phyloP scores from a whole-genome alignment of 2,888 invertebrate species.

The Pyrrhosoma nymphula region DNA sequence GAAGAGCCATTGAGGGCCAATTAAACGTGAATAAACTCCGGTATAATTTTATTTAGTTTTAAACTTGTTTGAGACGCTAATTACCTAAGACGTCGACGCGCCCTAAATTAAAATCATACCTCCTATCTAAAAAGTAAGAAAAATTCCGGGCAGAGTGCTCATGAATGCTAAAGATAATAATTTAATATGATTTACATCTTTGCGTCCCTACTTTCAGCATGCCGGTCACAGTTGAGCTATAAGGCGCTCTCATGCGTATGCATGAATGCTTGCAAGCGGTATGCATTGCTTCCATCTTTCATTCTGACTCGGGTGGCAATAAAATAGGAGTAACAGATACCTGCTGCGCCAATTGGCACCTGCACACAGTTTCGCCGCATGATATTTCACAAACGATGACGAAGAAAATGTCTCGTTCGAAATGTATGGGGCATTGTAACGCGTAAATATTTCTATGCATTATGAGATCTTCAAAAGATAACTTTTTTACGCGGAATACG shows the following conservation, averaged over 20 bases:
- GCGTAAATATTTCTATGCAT: neutral
- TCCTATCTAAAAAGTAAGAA: too few relatives aligned
- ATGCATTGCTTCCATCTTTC: neutral
- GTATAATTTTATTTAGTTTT: too few relatives aligned
- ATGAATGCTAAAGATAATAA: too few relatives aligned
- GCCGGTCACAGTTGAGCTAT: neutral
- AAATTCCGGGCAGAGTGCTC: too few relatives aligned
- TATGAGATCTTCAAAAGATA: neutral
- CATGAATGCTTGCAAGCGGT: neutral
- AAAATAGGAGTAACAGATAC: neutral
- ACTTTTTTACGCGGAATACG: neutral
- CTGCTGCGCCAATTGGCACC: conserved; percentile 7
- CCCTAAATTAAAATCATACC: too few relatives aligned
- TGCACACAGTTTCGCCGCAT: neutral
- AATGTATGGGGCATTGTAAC: neutral
- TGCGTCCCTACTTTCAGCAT: neutral
- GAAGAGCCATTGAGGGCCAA: too few relatives aligned
- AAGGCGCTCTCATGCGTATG: neutral
- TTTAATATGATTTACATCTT: neutral
- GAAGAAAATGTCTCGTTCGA: neutral
- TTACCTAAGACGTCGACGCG: too few relatives aligned
- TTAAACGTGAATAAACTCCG: too few relatives aligned
- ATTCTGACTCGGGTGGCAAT: neutral
- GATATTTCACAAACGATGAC: neutral
- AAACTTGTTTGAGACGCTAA: too few relatives aligned